Evolutionary conservation across 2,888 invertebrate genomes (phyloP).

Genomic region (Bimastos eiseni): DNA sequence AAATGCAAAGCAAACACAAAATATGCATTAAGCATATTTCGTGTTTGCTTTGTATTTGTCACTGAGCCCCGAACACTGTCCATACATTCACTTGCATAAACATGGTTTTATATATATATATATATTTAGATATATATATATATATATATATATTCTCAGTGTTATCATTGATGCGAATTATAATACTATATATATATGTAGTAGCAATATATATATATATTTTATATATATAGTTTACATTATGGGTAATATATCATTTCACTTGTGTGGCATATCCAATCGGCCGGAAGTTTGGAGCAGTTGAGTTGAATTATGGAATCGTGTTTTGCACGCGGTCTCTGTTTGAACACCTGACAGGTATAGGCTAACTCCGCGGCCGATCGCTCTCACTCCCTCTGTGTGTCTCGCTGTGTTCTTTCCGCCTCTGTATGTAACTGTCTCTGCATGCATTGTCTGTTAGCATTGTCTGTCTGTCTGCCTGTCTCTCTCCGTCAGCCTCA

Average conservation of each 20-base stretch:
- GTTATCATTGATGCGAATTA: not conserved
- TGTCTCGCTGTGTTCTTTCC: not conserved
- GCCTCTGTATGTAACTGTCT: not conserved
- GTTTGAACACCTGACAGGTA: not conserved
- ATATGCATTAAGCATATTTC: not conserved
- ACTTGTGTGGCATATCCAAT: not conserved
- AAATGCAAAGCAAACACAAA: not conserved
- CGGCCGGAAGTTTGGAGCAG: constrained; percentile 6
- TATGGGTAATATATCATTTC: not conserved
- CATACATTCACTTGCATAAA: no score
- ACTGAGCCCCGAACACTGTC: not conserved
- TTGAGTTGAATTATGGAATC: constrained; percentile 6
- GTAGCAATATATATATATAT: not conserved
- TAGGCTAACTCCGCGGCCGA: not conserved
- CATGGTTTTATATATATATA: no score
- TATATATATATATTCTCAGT: not conserved
- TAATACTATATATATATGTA: not conserved
- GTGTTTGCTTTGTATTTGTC: no score
- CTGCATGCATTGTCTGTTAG: not conserved
- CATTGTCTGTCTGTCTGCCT: not conserved
- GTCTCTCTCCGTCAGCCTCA: not conserved
- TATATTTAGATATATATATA: no score
- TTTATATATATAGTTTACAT: constrained; percentile 13
- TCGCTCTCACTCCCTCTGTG: not conserved
- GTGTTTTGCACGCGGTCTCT: not conserved